phyloP scores from a whole-genome alignment of 2,797 vertebrate species.

The Chloroceryle amazona region DNA sequence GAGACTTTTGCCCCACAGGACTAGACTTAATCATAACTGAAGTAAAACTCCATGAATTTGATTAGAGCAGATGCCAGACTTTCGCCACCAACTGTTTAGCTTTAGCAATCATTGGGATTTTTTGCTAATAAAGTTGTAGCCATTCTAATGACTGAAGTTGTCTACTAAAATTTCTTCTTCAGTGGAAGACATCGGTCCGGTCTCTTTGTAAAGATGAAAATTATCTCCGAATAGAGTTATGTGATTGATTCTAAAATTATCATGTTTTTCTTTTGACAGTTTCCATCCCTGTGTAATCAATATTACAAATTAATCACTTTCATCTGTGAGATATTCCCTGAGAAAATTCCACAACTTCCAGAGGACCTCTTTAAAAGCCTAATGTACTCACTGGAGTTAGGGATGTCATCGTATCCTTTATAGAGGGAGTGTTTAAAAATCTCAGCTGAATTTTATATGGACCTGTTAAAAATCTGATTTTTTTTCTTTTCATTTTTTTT shows the following conservation, averaged over 20 bases:
- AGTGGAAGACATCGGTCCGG: neutral
- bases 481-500: neutral
- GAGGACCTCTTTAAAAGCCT: slow-evolving; percentile 99
- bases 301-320: slow-evolving; percentile 99
- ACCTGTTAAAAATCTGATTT: neutral
- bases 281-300: slow-evolving; percentile 98
- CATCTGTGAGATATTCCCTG: slow-evolving; percentile 99
- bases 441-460: neutral
- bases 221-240: neutral
- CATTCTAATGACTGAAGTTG: neutral
- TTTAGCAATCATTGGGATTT: neutral
- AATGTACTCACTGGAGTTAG: slow-evolving; percentile 98
- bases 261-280: slow-evolving; percentile 83
- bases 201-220: neutral
- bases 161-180: neutral
- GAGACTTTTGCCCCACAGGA: neutral
- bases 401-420: slow-evolving; percentile 99
- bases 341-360: slow-evolving; percentile 98
- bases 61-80: neutral
- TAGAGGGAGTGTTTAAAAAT: neutral
- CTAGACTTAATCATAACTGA: neutral
- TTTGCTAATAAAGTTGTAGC: no score
- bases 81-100: neutral
- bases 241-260: neutral
- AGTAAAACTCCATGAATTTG: neutral